Conservation (phyloP, 2,888 invertebrate species). For the Watsonalla binaria region DNA sequence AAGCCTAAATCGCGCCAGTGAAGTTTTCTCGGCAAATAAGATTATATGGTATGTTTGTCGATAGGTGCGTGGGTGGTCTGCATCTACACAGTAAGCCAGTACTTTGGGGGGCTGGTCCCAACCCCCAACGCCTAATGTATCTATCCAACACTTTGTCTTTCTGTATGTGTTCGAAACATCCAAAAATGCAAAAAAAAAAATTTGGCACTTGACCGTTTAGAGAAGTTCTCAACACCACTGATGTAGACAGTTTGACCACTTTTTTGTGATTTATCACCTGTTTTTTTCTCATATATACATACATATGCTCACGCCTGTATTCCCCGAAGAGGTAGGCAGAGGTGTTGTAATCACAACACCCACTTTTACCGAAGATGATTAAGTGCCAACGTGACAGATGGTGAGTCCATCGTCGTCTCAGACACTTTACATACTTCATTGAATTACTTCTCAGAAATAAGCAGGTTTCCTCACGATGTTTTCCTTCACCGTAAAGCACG, state of each 20-base stretch:
- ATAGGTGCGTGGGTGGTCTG: constrained; percentile 40
- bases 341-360: no score
- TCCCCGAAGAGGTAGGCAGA: no score
- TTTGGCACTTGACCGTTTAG: constrained; percentile 65
- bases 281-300: no score
- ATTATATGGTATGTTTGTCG: constrained; percentile 6
- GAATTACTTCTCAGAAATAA: no score
- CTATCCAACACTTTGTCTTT: constrained; percentile 47
- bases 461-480: no score
- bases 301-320: no score
- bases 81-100: constrained; percentile 66
- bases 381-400: no score
- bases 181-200: constrained; percentile 53
- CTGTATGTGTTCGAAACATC: constrained; percentile 57
- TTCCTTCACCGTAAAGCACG: no score
- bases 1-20: constrained; percentile 43
- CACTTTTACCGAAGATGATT: no score
- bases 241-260: constrained; percentile 57
- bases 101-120: constrained; percentile 48
- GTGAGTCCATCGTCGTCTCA: no score
- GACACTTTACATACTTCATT: no score
- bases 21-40: constrained; percentile 16
- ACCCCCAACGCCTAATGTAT: constrained; percentile 41
- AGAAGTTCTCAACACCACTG: constrained; percentile 69
- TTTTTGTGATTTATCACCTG: constrained; percentile 23